Conservation (phyloP, 2,797 vertebrate genomes). For the Cuculus canorus region DNA sequence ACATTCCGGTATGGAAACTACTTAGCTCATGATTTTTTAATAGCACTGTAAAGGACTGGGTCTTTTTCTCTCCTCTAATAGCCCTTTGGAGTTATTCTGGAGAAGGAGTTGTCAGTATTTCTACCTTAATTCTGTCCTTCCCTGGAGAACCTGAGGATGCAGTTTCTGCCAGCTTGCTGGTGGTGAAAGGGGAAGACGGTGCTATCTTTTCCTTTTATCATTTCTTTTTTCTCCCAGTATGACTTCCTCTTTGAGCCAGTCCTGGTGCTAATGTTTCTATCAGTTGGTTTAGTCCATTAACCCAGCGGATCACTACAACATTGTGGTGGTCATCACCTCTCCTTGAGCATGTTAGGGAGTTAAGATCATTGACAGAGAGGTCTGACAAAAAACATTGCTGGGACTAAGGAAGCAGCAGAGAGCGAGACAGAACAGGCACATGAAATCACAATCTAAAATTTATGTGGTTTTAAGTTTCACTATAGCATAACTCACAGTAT, state of each 20-base stretch:
- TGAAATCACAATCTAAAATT: not conserved
- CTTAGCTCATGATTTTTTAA: conserved; percentile 27
- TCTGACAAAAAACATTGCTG: not conserved
- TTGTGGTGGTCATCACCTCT: not conserved
- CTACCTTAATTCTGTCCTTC: not conserved
- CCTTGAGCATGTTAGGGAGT: not conserved
- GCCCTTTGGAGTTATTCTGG: not conserved
- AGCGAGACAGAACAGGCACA: not conserved
- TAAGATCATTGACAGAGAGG: not conserved
- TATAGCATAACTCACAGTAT: too few species aligned
- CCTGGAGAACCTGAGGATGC: not conserved
- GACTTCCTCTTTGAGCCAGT: not conserved
- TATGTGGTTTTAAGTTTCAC: not conserved
- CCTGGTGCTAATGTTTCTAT: not conserved
- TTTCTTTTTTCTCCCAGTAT: not conserved
- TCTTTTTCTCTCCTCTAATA: not conserved
- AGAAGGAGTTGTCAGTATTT: not conserved
- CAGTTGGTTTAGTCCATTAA: not conserved
- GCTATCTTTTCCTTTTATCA: not conserved
- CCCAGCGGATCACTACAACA: not conserved
- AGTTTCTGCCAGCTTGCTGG: not conserved
- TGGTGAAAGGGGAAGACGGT: not conserved
- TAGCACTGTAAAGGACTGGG: not conserved
- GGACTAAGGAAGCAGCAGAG: not conserved
- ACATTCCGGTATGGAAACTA: not conserved